Percentiles rank a stretch among this genome's conserved stretches.
Evolutionary conservation across 2,888 invertebrate species (phyloP).

Genomic region (Drosophila anomelani): DNA sequence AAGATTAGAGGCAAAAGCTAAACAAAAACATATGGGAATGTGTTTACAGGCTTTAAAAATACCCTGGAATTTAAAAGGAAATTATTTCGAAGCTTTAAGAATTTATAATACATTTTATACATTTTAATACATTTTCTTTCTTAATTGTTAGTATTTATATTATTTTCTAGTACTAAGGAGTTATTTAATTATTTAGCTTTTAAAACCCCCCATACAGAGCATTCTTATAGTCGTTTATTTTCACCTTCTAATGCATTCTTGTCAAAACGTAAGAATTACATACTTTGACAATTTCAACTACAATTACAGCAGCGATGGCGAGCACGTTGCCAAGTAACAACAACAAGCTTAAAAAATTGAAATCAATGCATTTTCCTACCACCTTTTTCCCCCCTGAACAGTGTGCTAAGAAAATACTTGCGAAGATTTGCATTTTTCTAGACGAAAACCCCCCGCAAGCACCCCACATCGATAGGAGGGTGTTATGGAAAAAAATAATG

Average conservation of each 20-base stretch:
- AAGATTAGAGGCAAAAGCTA: conserved; percentile 20
- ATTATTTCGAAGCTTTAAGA: neutral
- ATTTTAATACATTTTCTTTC: neutral
- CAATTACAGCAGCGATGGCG: conserved; percentile 31
- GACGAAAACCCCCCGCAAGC: conserved; percentile 2
- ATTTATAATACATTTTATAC: too few species aligned
- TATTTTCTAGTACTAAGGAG: neutral
- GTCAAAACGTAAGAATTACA: conserved; percentile 25
- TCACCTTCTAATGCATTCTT: neutral
- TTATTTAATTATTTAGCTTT: neutral
- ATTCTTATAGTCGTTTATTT: neutral
- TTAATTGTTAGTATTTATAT: too few species aligned
- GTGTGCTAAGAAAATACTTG: conserved; percentile 33
- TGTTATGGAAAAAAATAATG: conserved; percentile 31
- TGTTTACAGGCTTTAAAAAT: neutral
- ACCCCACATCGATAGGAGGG: neutral
- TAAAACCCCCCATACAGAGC: neutral
- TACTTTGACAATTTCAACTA: conserved; percentile 21
- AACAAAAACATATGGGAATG: neutral
- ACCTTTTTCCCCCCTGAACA: neutral
- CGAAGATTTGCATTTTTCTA: conserved; percentile 43
- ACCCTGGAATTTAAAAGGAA: neutral
- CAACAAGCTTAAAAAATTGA: conserved; percentile 34
- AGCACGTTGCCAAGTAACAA: conserved; percentile 47
- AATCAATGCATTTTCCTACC: conserved; percentile 40